Evolutionary conservation across 2,888 invertebrate species (phyloP), one percentile per base, ranked within the genome.

Genomic region (Chouioia cunea): DNA sequence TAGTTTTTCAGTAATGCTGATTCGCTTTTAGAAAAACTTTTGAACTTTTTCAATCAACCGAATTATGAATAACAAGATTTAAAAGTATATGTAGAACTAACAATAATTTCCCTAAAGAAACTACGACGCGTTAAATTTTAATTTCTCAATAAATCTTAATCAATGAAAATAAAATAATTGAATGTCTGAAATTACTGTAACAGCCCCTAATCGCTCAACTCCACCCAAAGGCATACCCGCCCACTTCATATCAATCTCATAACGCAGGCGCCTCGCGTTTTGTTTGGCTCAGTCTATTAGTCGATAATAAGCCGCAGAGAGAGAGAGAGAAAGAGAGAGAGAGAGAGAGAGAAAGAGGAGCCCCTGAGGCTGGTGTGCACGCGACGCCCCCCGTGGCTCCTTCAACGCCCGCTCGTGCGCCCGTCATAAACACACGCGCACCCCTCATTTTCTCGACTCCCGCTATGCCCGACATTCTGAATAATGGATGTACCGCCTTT

Each of bases 271-370:
- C 47, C 58, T 58, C 63, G 57, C 36, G 65, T 58, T 70, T 73
- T 62, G 64, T 67, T 65, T 53, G 70, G 44, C 50, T 43, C 15
- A 14, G 48, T 70, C 60, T 64, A 70, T 73, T 70, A 70, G 70
- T 70, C 64, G 50, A 70, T 70, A 73, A 73, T 69, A 70, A 73
- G 83, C 84, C 82, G 81, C 80, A 79, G 78, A 27, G 6, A 27
- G 80, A 79, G 82, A 81, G 79, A 80, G 79, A n/a, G 82, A 82
- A n/a, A n/a, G n/a, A n/a, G n/a, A n/a, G n/a, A 79, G 78, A 27
- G 6, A 27, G 80, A 79, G 82, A 81, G 79, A 80, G 79, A n/a
- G 82, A 82, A n/a, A n/a, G n/a, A n/a, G n/a, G 82, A 78, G 81
- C 81, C 82, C 78, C 78, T 78, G 78, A 75, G 77, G 79, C 77